Base-by-base conservation (phyloP, 2,888 invertebrate species). In the Watsonalla cultraria region DNA sequence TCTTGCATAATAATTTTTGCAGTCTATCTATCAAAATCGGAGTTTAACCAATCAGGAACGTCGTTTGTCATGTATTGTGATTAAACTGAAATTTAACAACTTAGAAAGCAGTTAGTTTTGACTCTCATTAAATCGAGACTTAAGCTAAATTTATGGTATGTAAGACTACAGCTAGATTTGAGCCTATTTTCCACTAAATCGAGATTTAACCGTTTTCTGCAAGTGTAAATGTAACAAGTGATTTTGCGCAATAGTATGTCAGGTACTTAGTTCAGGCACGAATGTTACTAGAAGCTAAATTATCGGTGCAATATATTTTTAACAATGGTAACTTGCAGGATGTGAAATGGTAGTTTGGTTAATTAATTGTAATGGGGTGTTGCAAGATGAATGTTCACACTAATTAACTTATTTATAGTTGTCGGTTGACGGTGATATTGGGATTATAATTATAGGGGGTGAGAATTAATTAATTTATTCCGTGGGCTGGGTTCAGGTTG, bases 301-400 rank as follows among this genome's bases (percentile, higher is more conserved):
- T 74, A 70, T 77, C 66, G 80, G 84, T 88, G 87, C 86, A 88
- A 85, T 86, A 80, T 78, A 72, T 70, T 73, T 72, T 77, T 77
- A 72, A 76, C 68, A 72, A 72, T 73, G 77, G 75, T 76, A 78
- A 81, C 76, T 74, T 70, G 60, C 58, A 56, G 58, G 65, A 61
- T 66, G 56, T 62, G 60, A 54, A 62, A 66, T 57, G 73, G 74
- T 76, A 75, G 68, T 73, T 66, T 66, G 75, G 72, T 72, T 74
- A 65, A 65, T 52, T 14, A 55, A 53, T 51, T 61, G 54, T 54
- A 54, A 51, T 52, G 59, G 78, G 81, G 80, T 84, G 86, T 87
- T 86, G 86, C 86, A 82, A 82, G 78, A 76, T 82, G 83, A 80
- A 81, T 80, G 69, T 65, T 68, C 37, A 59, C 62, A 53, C 62